Evolutionary conservation across 2,888 invertebrate genomes (phyloP), one percentile per base, ranked within the genome.

Genomic region (Thymelicus lineola): DNA sequence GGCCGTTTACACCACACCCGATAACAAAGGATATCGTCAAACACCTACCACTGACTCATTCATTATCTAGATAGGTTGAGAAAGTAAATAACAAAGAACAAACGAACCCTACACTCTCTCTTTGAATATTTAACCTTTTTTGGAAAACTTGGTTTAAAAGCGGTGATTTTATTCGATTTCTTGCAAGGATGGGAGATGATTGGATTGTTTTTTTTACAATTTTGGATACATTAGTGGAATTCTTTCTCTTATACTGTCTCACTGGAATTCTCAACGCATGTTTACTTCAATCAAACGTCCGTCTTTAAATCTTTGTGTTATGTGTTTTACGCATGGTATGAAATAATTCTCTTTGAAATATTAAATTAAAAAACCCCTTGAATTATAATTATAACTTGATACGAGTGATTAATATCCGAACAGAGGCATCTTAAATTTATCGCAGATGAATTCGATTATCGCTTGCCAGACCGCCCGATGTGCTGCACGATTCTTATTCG

Each of bases 1-100:
- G 91, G 90, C 91, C 91, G 86, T 93, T 92, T 85, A 89, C 91
- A 88, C 87, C 86, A 80, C 66, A 81, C 87, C 88, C 90, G 91
- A 70, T 70, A 70, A 91, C 92, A 92, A 93, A 93, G 92, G 91
- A 88, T 86, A 87, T 84, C 28, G 28, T 28, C 83, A 75, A 84
- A 82, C 85, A 82, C 85, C 82, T 82, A 82, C 81, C 75, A 80
- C 84, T 91, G 91, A 90, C 82, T 91, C 90, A 90, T 80, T 82
- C 38, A 48, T 20, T 57, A 65, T 60, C 64, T 46, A 65, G 70
- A 70, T 64, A 70, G 42, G 70, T 45, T 28, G 58, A 58, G 60
- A 70, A 65, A 70, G 65, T 53, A 59, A 70, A 64, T 35, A 60
- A 63, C 59, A 64, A 38, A 55, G 55, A 58, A 58, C 38, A 58